Percentiles rank a stretch among this genome's conserved stretches.
These are phyloP conservation scores for Cecidostiba fungosa DNA, from an alignment of 2,888 invertebrate genomes.

Conservation along the genomic window DNA sequence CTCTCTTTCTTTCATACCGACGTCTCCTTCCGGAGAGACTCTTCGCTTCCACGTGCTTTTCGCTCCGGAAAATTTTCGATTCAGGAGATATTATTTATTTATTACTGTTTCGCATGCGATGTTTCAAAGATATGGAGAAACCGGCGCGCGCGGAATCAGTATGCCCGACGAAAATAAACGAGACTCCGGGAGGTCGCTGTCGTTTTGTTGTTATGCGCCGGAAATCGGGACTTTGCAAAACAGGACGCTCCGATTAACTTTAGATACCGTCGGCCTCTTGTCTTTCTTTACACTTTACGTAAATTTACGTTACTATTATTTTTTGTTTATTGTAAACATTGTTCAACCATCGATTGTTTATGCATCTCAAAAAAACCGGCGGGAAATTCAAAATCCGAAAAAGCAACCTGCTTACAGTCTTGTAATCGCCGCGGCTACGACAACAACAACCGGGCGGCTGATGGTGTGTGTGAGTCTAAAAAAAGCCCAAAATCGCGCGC, in stretches of 20 bases:
- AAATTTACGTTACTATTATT: neutral
- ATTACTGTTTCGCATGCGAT: neutral
- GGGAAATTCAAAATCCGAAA: neutral
- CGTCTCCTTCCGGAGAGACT: neutral
- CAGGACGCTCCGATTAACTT: neutral
- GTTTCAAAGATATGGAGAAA: neutral
- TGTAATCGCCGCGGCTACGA: neutral
- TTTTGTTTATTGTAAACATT: no score
- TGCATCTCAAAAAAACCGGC: neutral
- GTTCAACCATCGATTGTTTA: neutral
- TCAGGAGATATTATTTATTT: no score
- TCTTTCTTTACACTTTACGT: neutral
- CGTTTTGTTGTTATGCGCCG: slow-evolving; percentile 9
- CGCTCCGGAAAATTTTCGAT: neutral
- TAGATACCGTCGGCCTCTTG: neutral
- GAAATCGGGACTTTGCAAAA: slow-evolving; percentile 6
- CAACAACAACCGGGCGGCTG: neutral
- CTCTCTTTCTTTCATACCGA: no score
- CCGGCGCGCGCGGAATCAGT: neutral
- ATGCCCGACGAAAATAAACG: neutral
- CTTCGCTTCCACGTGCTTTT: neutral
- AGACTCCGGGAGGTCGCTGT: neutral
- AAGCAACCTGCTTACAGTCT: neutral
- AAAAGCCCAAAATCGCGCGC: slow-evolving; percentile 14
- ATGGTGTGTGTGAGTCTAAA: neutral